Conservation (phyloP, 2,797 vertebrate genomes). For the Helostoma temminkii region DNA sequence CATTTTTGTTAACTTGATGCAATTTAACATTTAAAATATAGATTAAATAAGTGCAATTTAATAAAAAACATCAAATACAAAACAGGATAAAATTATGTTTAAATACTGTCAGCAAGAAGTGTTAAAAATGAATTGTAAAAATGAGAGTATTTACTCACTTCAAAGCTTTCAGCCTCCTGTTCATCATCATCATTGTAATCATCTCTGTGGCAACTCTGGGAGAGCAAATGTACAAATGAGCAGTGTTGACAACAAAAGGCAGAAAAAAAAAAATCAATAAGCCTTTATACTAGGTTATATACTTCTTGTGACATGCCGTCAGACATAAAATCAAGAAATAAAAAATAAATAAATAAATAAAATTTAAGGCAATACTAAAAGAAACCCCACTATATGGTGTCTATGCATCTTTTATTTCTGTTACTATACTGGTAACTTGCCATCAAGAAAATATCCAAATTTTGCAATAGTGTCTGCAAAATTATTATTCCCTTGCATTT, state of each 20-base stretch:
- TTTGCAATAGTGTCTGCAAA: too few relatives aligned
- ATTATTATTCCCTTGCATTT: too few relatives aligned
- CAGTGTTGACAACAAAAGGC: background rate
- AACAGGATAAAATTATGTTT: slow-evolving; percentile 40
- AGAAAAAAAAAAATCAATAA: slow-evolving; percentile 24
- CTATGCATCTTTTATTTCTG: too few relatives aligned
- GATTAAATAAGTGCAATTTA: background rate
- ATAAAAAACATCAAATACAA: background rate
- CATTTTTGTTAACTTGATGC: background rate
- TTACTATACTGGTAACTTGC: too few relatives aligned
- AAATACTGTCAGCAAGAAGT: background rate
- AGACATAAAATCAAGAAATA: background rate
- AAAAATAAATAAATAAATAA: too few relatives aligned
- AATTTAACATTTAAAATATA: background rate
- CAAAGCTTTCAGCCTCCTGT: slow-evolving; percentile 93
- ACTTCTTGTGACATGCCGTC: background rate
- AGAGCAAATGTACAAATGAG: slow-evolving; percentile 4
- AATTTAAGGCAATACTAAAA: background rate
- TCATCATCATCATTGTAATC: slow-evolving; percentile 80
- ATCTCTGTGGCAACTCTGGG: slow-evolving; percentile 92
- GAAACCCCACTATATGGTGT: background rate
- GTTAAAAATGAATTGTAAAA: slow-evolving; percentile 14
- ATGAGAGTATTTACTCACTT: slow-evolving; percentile 83
- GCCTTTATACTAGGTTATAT: background rate
- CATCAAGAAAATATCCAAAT: too few relatives aligned